phyloP scores from a whole-genome alignment of 1,140 invertebrate genomes.

The Trichonephila inaurata region DNA sequence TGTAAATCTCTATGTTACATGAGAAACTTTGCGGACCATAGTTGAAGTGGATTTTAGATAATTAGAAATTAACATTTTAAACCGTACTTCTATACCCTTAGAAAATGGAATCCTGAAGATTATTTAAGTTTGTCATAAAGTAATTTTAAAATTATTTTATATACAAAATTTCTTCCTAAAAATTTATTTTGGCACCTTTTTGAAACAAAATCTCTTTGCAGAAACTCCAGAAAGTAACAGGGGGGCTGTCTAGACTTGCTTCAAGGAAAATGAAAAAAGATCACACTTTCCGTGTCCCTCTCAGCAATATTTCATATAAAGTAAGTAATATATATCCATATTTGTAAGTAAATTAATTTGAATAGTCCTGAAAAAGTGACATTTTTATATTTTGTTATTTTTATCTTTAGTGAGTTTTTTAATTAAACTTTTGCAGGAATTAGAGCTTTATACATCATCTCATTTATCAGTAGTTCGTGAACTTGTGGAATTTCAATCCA shows the following conservation, averaged over 20 bases:
- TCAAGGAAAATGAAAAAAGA: constrained; percentile 89
- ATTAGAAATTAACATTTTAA: no score
- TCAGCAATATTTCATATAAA: constrained; percentile 80
- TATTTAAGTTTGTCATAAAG: no score
- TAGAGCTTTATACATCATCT: constrained; percentile 81
- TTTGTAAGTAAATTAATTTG: not conserved
- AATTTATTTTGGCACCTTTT: not conserved
- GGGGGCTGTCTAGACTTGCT: constrained; percentile 89
- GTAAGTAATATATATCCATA: constrained; percentile 22
- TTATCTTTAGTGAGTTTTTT: not conserved
- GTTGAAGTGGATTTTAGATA: no score
- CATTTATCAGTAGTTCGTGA: constrained; percentile 85
- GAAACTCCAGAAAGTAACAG: constrained; percentile 88
- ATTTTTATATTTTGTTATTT: not conserved
- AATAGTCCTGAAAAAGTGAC: not conserved
- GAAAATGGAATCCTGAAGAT: no score
- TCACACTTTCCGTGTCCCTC: constrained; percentile 82
- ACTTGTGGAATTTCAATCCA: constrained; percentile 86
- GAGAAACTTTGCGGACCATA: no score
- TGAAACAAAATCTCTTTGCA: not conserved
- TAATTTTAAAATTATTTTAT: no score
- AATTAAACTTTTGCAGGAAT: constrained; percentile 79
- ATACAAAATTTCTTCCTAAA: not conserved
- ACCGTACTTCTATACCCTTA: no score
- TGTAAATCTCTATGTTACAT: no score